These are phyloP conservation scores for Aythya baeri DNA, from an alignment of 2,113 vertebrate genomes.

Conservation along the genomic window DNA sequence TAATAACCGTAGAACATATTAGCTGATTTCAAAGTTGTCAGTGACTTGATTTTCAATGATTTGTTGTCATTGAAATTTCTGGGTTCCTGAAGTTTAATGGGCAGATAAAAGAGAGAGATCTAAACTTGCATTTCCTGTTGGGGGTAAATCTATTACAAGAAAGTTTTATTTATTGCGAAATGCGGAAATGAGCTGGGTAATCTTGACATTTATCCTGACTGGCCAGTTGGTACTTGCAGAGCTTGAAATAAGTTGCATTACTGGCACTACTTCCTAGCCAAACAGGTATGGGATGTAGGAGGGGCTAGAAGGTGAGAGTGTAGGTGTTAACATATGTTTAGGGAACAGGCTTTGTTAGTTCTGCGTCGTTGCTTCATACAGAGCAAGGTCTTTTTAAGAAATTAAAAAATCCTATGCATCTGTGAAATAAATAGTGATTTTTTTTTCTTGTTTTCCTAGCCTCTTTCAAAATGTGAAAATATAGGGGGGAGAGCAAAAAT, in stretches of 20 bases:
- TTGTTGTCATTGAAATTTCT: not conserved
- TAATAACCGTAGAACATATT: not conserved
- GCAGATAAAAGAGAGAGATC: not conserved
- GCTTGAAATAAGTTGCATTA: not conserved
- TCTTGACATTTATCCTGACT: not conserved
- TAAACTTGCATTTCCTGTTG: not conserved
- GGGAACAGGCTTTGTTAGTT: slow-evolving; percentile 11
- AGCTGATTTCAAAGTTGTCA: not conserved
- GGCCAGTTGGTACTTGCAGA: not conserved
- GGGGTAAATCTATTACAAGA: not conserved
- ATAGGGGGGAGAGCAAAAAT: not conserved
- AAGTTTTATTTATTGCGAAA: not conserved
- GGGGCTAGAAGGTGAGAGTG: not conserved
- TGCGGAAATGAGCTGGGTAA: not conserved
- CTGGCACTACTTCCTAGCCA: not conserved
- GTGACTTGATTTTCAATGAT: not conserved
- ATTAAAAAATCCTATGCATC: not conserved
- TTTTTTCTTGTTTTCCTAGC: not conserved
- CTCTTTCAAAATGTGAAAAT: not conserved
- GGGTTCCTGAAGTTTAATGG: not conserved
- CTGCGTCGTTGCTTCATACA: not conserved
- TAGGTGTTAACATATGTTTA: not conserved
- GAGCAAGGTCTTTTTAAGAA: not conserved
- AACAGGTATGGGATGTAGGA: slow-evolving; percentile 38
- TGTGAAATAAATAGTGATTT: not conserved